A percentile compares a stretch with the other conserved stretches of the same genome.
These are phyloP conservation scores for Thera britannica DNA, from an alignment of 2,888 invertebrate genomes.

Conservation along the genomic window DNA sequence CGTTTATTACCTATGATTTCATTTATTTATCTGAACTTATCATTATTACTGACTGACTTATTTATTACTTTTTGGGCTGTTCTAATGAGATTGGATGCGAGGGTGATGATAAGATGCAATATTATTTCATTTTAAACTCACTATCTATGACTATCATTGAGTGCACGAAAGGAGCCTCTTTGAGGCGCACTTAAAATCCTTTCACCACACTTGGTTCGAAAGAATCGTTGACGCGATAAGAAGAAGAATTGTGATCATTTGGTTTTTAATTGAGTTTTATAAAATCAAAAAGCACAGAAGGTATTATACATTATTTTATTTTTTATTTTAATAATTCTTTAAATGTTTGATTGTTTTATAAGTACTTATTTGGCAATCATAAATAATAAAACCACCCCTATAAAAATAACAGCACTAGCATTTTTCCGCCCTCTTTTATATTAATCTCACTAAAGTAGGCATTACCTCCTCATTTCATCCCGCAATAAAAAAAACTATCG, in stretches of 20 bases:
- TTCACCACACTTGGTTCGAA: no score
- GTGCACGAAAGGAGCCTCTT: no score
- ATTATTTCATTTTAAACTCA: no score
- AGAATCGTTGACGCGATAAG: no score
- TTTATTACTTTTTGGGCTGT: constrained; percentile 7
- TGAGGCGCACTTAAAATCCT: no score
- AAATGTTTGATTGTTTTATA: not conserved
- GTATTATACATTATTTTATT: no score
- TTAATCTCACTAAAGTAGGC: constrained; percentile 40
- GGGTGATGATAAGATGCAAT: not conserved
- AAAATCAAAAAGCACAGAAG: no score
- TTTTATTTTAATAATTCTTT: not conserved
- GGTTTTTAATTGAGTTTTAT: no score
- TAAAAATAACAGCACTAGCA: not conserved
- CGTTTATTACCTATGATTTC: no score
- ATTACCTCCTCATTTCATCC: constrained; percentile 45
- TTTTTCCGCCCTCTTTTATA: constrained; percentile 32
- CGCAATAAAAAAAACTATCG: constrained; percentile 63
- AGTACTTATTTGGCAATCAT: not conserved
- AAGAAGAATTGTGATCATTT: no score
- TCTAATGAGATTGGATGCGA: constrained; percentile 31
- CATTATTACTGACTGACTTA: constrained; percentile 26
- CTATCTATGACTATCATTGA: no score
- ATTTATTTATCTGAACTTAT: no score
- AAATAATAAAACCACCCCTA: not conserved